These are phyloP conservation scores for Chrysolophus pictus DNA, from an alignment of 2,797 vertebrate genomes.

Conservation along the genomic window DNA sequence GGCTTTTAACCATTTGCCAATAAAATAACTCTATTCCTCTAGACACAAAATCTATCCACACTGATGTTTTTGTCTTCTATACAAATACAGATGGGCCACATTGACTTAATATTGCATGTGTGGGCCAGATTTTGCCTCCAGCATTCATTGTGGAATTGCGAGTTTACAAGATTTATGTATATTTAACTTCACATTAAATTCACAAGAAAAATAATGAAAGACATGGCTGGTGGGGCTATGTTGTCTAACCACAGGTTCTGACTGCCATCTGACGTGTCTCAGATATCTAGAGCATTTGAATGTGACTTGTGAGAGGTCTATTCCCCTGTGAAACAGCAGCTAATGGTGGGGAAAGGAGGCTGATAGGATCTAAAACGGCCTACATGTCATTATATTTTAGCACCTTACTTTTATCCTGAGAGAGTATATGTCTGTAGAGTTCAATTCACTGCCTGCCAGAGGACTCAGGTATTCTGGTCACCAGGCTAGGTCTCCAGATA, in stretches of 20 bases:
- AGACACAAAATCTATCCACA: background rate
- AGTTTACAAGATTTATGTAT: background rate
- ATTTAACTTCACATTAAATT: slow-evolving; percentile 22
- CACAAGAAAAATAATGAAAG: background rate
- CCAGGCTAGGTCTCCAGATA: background rate
- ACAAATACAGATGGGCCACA: background rate
- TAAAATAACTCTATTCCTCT: slow-evolving; percentile 1
- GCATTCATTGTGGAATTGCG: background rate
- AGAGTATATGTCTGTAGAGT: background rate
- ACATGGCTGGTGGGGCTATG: background rate
- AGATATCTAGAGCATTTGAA: background rate
- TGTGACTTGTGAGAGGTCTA: background rate
- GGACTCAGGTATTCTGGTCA: background rate
- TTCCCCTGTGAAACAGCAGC: background rate
- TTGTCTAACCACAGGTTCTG: background rate
- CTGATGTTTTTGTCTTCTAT: slow-evolving; percentile 18
- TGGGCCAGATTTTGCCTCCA: background rate
- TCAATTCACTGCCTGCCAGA: background rate
- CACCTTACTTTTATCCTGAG: background rate
- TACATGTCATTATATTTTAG: background rate
- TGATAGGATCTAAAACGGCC: background rate
- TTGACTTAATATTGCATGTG: background rate
- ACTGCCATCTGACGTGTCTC: background rate
- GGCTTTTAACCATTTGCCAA: slow-evolving; percentile 4
- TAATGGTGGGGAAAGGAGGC: background rate